A percentile compares a stretch with the other conserved stretches of the same genome.
phyloP scores from a whole-genome alignment of 1,140 invertebrate genomes.

The Paracyclopina nana region DNA sequence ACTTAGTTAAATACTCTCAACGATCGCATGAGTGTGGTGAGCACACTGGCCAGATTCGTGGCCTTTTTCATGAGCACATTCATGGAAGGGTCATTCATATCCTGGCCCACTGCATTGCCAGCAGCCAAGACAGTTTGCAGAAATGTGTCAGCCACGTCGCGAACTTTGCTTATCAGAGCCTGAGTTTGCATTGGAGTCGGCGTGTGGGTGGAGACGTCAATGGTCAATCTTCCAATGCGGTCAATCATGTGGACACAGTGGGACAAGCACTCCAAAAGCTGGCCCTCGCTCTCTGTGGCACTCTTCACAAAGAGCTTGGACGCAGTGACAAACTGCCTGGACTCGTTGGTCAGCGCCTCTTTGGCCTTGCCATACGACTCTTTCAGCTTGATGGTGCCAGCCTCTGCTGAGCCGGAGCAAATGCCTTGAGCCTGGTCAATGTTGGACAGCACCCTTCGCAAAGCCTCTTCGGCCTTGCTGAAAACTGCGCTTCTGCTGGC shows the following conservation, averaged over 20 bases:
- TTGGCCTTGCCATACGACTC: conserved; percentile 49
- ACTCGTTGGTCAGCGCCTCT: conserved; percentile 53
- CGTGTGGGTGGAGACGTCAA: conserved; percentile 45
- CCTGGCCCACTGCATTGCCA: conserved; percentile 25
- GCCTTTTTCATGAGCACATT: conserved; percentile 41
- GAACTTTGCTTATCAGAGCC: conserved; percentile 52
- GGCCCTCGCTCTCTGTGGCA: conserved; percentile 38
- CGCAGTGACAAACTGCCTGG: conserved; percentile 54
- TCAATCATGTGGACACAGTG: conserved; percentile 46
- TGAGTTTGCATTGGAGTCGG: conserved; percentile 52
- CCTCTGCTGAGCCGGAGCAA: no score
- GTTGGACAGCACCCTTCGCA: no score
- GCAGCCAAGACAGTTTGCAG: conserved; percentile 31
- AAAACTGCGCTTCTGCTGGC: no score
- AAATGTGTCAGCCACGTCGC: conserved; percentile 55
- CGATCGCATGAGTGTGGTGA: conserved; percentile 55
- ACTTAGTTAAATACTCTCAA: conserved; percentile 43
- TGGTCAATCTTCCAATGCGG: conserved; percentile 32
- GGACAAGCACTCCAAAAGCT: conserved; percentile 40
- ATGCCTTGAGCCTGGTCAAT: no score
- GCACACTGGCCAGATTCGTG: conserved; percentile 51
- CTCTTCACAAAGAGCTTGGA: conserved; percentile 60
- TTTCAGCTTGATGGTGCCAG: no score
- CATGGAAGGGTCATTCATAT: conserved; percentile 29
- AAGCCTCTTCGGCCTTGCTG: no score